phyloP scores from a whole-genome alignment of 2,888 invertebrate species.

The Lycaena phlaeas region DNA sequence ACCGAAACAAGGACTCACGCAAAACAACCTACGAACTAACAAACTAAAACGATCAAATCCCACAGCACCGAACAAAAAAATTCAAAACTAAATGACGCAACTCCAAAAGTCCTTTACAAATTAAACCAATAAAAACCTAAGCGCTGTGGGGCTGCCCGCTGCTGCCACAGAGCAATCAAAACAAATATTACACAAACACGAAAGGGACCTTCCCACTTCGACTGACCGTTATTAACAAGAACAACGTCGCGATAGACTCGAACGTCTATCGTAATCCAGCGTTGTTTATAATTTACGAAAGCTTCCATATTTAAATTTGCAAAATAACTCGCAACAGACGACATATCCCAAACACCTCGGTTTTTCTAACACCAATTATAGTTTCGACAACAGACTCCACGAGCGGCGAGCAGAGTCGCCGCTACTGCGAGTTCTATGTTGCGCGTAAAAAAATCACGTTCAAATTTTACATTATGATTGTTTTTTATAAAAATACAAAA shows the following conservation, averaged over 20 bases:
- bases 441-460: conserved; percentile 65
- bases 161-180: background rate
- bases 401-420: conserved; percentile 5
- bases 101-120: background rate
- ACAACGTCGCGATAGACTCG: background rate
- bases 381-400: conserved; percentile 12
- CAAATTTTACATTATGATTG: conserved; percentile 58
- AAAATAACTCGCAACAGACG: conserved; percentile 44
- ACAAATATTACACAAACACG: background rate
- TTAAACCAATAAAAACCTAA: background rate
- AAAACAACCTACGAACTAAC: conserved; percentile 54
- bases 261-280: conserved; percentile 2
- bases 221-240: background rate
- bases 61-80: conserved; percentile 25
- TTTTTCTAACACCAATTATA: conserved; percentile 58
- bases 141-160: background rate
- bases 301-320: conserved; percentile 17
- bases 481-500: conserved; percentile 73
- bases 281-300: conserved; percentile 13
- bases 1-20: conserved; percentile 40
- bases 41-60: conserved; percentile 14
- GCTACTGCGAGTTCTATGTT: conserved; percentile 30
- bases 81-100: conserved; percentile 12
- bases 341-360: conserved; percentile 67
- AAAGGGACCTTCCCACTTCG: conserved; percentile 4